Evolutionary conservation across 2,888 invertebrate species (phyloP), one percentile per base, ranked within the genome.

Genomic region (Pseudoips prasinana): DNA sequence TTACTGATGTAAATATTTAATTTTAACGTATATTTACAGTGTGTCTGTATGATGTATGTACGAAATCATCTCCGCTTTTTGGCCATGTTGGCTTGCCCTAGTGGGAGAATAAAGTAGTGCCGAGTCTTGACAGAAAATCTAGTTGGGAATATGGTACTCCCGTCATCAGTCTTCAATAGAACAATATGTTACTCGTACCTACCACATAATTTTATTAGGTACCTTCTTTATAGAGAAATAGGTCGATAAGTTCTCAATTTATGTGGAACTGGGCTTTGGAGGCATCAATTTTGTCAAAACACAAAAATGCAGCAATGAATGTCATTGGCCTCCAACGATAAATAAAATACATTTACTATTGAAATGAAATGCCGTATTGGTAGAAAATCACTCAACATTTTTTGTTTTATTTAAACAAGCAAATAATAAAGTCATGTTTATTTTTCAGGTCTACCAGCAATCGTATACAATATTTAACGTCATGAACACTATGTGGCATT

Each of bases 381-480:
- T 11, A 14, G 2, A 5, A 25, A 11, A 2, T 3, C 25, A 18
- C 6, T 4, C 17, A 14, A 3, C 8, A 18, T 11, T 1, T 10
- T 26, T 29, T 34, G 6, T 5, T 30, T 25, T 33, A n/a, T n/a
- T n/a, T n/a, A n/a, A n/a, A n/a, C n/a, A n/a, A n/a, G n/a, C n/a
- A n/a, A n/a, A n/a, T n/a, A n/a, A n/a, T n/a, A n/a, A n/a, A n/a
- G n/a, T n/a, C n/a, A n/a, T n/a, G n/a, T n/a, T n/a, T n/a, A 0
- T 25, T 22, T 58, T 59, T 18, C 50, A 60, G 60, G 9, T 58
- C 4, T 56, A 47, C 10, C 58, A 38, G 9, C 56, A 54, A n/a
- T 32, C 56, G 0, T 59, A 61, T 8, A 37, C 49, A 10, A 35
- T 62, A 6, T 64, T 58, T 10, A 60, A 50, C 32, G 39, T 62